Evolutionary conservation across 2,888 invertebrate species (phyloP), one percentile per base, ranked within the genome.

Genomic region (Mactromeris polynyma): DNA sequence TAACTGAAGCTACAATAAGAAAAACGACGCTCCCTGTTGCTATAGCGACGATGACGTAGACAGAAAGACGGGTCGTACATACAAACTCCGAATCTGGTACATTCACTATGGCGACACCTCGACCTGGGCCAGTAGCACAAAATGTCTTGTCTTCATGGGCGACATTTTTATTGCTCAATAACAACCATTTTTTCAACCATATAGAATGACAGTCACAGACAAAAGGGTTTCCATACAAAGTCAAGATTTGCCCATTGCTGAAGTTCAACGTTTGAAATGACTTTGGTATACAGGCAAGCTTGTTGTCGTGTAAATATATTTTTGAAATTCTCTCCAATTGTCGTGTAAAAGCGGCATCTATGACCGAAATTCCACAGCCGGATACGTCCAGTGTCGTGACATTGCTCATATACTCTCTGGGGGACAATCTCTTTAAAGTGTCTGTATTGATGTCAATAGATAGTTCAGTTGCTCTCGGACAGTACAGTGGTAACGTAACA

Each of bases 121-220:
- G 81, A 7, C 81, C 81, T 19, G 64, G 42, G 7, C 90, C 90
- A 54, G 40, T 77, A 0, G 46, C 78, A 81, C 90, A 90, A 2
- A 86, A 38, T n/a, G 88, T 86, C 21, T 85, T 90, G 42, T 88
- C 85, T 46, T 79, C 51, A 33, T 83, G 26, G 0, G 36, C 58
- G 9, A 94, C 73, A 7, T 85, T 14, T 2, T 77, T 64, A 17
- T 73, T 85, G 26, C 83, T 73, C n/a, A 9, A 9, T 17, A 91
- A 9, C 4, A 94, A 40, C 94, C 94, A 94, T n/a, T 84, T 40
- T 69, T 93, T 94, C 83, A 94, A 83, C 94, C 94, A 94, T 0
- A 91, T 64, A 7, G 93, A 86, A n/a, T 92, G 87, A 54, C 94
- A 94, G 33, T 94, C 93, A 87, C 94, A 94, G 31, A 81, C 77